Evolutionary conservation across 2,797 vertebrate species (phyloP).

Genomic region (Echeneis naucrates): DNA sequence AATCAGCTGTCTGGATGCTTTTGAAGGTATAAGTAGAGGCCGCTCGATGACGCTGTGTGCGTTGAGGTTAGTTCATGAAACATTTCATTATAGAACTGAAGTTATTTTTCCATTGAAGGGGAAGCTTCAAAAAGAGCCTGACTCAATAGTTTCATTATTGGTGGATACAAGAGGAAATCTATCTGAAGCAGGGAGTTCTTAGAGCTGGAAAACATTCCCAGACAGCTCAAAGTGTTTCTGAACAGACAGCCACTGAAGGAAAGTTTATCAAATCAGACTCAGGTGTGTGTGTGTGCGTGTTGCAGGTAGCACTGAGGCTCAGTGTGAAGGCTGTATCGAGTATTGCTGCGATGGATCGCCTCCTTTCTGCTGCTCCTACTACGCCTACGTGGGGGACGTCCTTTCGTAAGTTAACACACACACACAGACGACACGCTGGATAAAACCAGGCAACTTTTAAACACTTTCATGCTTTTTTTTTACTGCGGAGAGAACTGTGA

Average conservation of each 20-base stretch:
- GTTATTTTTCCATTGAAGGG: neutral
- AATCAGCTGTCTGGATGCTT: slow-evolving; percentile 18
- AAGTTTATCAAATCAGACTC: neutral
- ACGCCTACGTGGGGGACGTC: slow-evolving; percentile 92
- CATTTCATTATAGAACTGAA: slow-evolving; percentile 24
- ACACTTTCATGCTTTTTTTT: neutral
- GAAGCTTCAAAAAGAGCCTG: neutral
- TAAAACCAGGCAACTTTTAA: neutral
- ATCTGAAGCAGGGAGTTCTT: too few species aligned
- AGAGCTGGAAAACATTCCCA: neutral
- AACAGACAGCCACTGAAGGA: neutral
- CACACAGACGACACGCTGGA: neutral
- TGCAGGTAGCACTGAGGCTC: slow-evolving; percentile 85
- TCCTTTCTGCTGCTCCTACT: slow-evolving; percentile 95
- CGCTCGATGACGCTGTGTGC: slow-evolving; percentile 16
- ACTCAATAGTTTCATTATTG: neutral
- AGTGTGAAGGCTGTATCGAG: slow-evolving; percentile 90
- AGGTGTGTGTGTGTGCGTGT: slow-evolving; percentile 56
- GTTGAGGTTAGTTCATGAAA: slow-evolving; percentile 38
- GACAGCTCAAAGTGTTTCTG: neutral
- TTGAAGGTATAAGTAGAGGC: slow-evolving; percentile 50
- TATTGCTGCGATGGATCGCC: slow-evolving; percentile 93
- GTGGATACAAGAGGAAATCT: neutral
- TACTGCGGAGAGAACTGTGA: neutral
- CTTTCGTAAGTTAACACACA: slow-evolving; percentile 87